phyloP scores from a whole-genome alignment of 2,113 vertebrate genomes.

The Protobothrops flavoviridis region DNA sequence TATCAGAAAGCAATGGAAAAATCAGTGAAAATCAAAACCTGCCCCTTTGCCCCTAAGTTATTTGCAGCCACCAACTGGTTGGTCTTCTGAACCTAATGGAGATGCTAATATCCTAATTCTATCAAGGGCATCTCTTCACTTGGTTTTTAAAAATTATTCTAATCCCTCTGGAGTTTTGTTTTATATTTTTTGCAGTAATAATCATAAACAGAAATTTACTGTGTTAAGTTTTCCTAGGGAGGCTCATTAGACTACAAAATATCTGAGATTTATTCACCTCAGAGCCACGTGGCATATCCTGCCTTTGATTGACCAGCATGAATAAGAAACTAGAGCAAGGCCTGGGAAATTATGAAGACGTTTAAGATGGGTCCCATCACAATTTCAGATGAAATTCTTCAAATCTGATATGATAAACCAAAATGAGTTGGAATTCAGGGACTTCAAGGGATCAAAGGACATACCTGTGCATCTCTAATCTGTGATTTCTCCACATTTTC shows the following conservation, averaged over 20 bases:
- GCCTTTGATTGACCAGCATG: rapidly evolving
- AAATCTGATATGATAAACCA: background rate
- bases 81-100: background rate
- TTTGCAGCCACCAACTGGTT: background rate
- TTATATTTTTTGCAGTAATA: rapidly evolving
- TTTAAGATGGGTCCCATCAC: too few relatives aligned
- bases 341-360: background rate
- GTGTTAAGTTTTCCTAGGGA: background rate
- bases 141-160: background rate
- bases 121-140: background rate
- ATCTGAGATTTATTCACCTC: rapidly evolving
- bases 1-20: background rate
- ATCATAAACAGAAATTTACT: background rate
- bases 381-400: background rate
- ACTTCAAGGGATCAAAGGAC: background rate
- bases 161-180: background rate
- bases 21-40: background rate
- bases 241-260: background rate
- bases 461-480: too few relatives aligned
- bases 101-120: background rate
- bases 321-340: rapidly evolving
- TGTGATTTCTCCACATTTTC: background rate
- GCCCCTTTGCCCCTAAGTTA: too few relatives aligned
- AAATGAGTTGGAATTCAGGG: background rate
- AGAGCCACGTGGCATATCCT: rapidly evolving